phyloP scores from a whole-genome alignment of 1,140 invertebrate species.

The Cyphomyrmex costatus region DNA sequence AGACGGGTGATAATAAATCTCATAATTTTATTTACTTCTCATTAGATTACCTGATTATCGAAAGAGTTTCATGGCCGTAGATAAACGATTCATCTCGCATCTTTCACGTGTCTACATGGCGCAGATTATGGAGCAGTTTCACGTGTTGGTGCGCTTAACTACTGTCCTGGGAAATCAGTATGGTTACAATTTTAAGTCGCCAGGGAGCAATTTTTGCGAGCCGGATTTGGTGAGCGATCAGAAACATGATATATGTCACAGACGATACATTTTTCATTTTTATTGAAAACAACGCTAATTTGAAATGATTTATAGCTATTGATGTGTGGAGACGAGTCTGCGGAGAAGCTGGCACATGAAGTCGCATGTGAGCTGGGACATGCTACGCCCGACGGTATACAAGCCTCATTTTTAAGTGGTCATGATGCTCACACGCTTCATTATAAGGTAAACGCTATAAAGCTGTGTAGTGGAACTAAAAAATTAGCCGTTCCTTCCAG shows the following conservation, averaged over 20 bases:
- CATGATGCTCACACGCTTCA: conserved; percentile 54
- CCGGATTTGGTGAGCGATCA: conserved; percentile 73
- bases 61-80: conserved; percentile 89
- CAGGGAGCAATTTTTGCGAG: conserved; percentile 73
- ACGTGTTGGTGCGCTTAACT: conserved; percentile 94
- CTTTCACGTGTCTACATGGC: conserved; percentile 91
- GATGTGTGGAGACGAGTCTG: conserved; percentile 78
- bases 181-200: conserved; percentile 86
- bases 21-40: background rate
- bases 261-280: conserved; percentile 41
- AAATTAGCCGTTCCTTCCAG: background rate
- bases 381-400: conserved; percentile 75
- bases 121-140: conserved; percentile 95
- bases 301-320: conserved; percentile 68
- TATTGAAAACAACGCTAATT: conserved; percentile 27
- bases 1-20: background rate
- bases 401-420: conserved; percentile 71
- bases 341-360: conserved; percentile 80
- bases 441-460: conserved; percentile 65
- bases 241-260: background rate
- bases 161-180: conserved; percentile 97
- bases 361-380: conserved; percentile 80
- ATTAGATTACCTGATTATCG: conserved; percentile 94
- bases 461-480: background rate
- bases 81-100: conserved; percentile 88